Conservation (phyloP, 2,888 invertebrate genomes). For the Serrognathus titanus region DNA sequence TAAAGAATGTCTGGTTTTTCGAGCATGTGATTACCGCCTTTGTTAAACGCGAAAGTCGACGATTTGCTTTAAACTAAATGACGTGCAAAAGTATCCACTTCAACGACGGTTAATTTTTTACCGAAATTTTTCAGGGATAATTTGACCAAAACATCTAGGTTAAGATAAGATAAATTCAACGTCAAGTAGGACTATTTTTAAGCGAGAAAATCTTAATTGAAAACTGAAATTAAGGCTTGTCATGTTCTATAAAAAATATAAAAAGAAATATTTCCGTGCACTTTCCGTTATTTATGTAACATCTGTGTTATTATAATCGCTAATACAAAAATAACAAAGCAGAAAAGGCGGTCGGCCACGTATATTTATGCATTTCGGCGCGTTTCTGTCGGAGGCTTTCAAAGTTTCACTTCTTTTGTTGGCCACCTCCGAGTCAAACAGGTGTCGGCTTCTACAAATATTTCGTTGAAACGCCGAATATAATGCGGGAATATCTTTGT, state of each 20-base stretch:
- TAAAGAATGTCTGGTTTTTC: constrained; percentile 1
- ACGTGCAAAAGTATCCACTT: constrained; percentile 4
- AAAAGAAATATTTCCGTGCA: background rate
- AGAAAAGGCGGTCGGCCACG: constrained; percentile 7
- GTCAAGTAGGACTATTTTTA: no score
- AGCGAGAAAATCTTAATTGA: no score
- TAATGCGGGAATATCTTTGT: no score
- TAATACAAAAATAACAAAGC: constrained; percentile 20
- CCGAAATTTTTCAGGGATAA: no score
- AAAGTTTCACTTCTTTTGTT: constrained; percentile 16
- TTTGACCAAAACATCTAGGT: no score
- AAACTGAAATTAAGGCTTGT: no score
- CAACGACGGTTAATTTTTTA: no score
- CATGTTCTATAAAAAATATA: no score
- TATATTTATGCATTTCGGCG: background rate
- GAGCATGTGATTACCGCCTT: constrained; percentile 11
- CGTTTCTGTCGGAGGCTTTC: constrained; percentile 2
- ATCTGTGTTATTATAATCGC: constrained; percentile 22
- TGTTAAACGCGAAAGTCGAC: constrained; percentile 12
- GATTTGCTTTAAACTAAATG: constrained; percentile 12
- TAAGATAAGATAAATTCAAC: no score
- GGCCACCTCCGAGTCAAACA: constrained; percentile 13
- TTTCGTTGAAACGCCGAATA: constrained; percentile 7
- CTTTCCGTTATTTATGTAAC: constrained; percentile 13
- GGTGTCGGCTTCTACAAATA: constrained; percentile 19